phyloP scores from a whole-genome alignment of 30 jellyfish, hydroid and myxozoan genomes.

The Cassiopea xamachana region DNA sequence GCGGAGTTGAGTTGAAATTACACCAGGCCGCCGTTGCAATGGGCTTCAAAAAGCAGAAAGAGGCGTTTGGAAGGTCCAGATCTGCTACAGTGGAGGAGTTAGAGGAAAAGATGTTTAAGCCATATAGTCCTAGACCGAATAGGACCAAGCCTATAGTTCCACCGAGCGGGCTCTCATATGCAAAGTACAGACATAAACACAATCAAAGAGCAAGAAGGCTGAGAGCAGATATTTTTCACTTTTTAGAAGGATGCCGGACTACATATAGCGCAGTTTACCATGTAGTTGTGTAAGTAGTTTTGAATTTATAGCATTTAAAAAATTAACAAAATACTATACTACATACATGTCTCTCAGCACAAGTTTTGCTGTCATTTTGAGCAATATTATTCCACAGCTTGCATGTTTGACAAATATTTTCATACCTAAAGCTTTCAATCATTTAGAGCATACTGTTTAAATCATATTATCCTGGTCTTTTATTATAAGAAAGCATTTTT shows the following conservation, averaged over 20 bases:
- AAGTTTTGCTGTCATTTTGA: too few relatives aligned
- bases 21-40: conserved; percentile 48
- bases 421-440: too few relatives aligned
- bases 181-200: conserved; percentile 21
- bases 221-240: conserved; percentile 63
- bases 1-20: conserved; percentile 50
- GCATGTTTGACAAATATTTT: too few relatives aligned
- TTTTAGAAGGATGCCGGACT: conserved; percentile 70
- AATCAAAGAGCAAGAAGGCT: conserved; percentile 60
- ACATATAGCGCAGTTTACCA: conserved; percentile 50
- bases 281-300: conserved; percentile 59
- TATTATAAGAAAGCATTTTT: too few relatives aligned
- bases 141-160: conserved; percentile 15
- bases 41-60: conserved; percentile 34
- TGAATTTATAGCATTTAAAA: neutral
- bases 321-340: too few relatives aligned
- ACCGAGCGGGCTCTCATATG: conserved; percentile 18
- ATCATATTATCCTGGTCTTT: too few relatives aligned
- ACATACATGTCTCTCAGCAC: too few relatives aligned
- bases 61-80: conserved; percentile 2
- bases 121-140: conserved; percentile 43
- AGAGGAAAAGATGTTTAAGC: conserved; percentile 51
- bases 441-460: too few relatives aligned
- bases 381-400: too few relatives aligned
- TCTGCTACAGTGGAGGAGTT: conserved; percentile 44